Conservation (phyloP, 2,113 vertebrate species). For the Aspiorhynchus laticeps region DNA sequence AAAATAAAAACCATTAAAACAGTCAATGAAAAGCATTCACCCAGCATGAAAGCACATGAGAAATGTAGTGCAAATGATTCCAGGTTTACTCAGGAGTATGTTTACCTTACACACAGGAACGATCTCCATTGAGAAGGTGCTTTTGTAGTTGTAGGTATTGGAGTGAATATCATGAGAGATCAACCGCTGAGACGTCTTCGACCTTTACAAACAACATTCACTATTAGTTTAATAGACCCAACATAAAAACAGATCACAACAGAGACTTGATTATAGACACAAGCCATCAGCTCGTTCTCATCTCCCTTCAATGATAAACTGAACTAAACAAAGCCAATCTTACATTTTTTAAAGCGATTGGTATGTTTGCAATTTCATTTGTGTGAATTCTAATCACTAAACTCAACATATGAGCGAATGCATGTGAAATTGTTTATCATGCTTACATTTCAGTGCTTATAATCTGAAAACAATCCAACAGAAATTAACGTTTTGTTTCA, state of each 20-base stretch:
- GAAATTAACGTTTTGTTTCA: background rate
- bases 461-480: background rate
- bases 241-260: background rate
- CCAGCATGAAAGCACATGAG: too few relatives aligned
- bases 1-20: too few relatives aligned
- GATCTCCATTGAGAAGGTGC: constrained; percentile 95
- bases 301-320: background rate
- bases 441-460: background rate
- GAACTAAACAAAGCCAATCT: background rate
- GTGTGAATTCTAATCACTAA: background rate
- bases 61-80: too few relatives aligned
- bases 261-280: background rate
- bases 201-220: constrained; percentile 69
- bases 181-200: constrained; percentile 91
- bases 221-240: background rate
- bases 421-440: background rate
- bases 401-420: background rate
- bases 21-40: too few relatives aligned
- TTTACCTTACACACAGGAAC: constrained; percentile 95
- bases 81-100: background rate
- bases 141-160: constrained; percentile 97
- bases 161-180: constrained; percentile 97
- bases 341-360: background rate
- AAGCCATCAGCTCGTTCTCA: background rate
- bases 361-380: background rate